Base-by-base conservation (phyloP, 1,140 invertebrate genomes). In the Stegodyphus mimosarum region DNA sequence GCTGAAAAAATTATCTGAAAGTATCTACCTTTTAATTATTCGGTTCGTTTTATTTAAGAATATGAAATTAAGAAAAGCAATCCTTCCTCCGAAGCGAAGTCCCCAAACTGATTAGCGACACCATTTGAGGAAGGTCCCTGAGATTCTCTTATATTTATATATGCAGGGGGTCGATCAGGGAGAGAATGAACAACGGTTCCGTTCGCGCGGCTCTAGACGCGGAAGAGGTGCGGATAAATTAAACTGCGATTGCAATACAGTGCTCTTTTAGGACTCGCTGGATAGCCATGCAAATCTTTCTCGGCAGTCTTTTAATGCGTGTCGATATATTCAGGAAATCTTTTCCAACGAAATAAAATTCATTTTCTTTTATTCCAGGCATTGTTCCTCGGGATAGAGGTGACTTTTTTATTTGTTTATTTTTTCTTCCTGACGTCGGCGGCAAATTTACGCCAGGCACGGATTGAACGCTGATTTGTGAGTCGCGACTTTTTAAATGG, bases 361-460 rank as follows among this genome's bases (percentile, higher is more conserved):
- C 81, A 84, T 84, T 84, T 84, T 76, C 81, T 84, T 84, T 84
- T 84, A 84, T 84, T 79, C 18, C 73, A 52, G 64, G 79, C 50
- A 83, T 83, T 83, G 79, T 83, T 72, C 33, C 33, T 33, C 33
- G 33, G 6, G 15, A 33, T 33, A 69, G 67, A 53, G 17, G 52
- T 53, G n/a, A 33, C 33, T 33, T 33, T 33, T 33, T 33, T 33
- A 33, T 33, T 33, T 33, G 3, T 6, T 13, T 60, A 74, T 52
- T 53, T n/a, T 15, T 53, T 69, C 50, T 79, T 15, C 76, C 33
- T 33, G 33, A 50, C 78, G 13, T 48, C 52, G 66, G n/a, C 33
- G 10, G 76, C 13, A 69, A 78, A 78, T 78, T 78, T 78, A 69
- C 52, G 63, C 33, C 76, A 51, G 55, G 55, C 15, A 60, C 9